Evolutionary conservation across 2,888 invertebrate genomes (phyloP), one percentile per base, ranked within the genome.

Genomic region (Chrysomela aeneicollis): DNA sequence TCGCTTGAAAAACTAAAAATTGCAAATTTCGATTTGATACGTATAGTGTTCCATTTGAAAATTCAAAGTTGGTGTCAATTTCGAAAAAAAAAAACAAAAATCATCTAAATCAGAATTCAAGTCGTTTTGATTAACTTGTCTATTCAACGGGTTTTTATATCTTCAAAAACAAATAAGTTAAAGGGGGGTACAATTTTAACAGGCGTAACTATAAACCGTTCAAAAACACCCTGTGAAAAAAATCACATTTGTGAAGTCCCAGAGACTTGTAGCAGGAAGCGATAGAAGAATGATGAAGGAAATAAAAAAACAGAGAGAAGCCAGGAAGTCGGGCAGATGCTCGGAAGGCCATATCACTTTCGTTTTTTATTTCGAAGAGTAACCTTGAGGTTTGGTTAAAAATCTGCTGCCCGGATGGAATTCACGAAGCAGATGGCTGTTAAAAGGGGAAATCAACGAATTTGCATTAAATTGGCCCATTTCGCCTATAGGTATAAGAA

Each of bases 351-450:
- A 72, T 64, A 64, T 68, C 68, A 70, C 69, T 72, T 64, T 67
- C 64, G 63, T 55, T 67, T 32, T n/a, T 35, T 47, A 58, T 59
- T 69, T 64, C 59, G 63, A 5, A 64, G 64, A 63, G 63, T 64
- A 69, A 69, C 71, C 71, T 71, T 72, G 72, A 71, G 63, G 61
- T 59, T n/a, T 35, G 19, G 67, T 62, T 61, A 68, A 69, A 66
- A 67, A 67, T 37, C 21, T 32, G 22, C 26, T n/a, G 22, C 15
- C 22, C 17, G 46, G 22, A 54, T 46, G 22, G 30, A 46, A 57
- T 57, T 46, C n/a, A 15, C 15, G 1, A 22, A 30, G 57, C 57
- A 57, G 57, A 17, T 57, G 57, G 55, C 42, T 15, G 42, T 2
- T 1, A 35, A 1, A 35, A 6, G 26, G 3, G 26, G 26, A 26